Conservation (phyloP, 2,113 vertebrate genomes). For the Tympanuchus pallidicinctus region DNA sequence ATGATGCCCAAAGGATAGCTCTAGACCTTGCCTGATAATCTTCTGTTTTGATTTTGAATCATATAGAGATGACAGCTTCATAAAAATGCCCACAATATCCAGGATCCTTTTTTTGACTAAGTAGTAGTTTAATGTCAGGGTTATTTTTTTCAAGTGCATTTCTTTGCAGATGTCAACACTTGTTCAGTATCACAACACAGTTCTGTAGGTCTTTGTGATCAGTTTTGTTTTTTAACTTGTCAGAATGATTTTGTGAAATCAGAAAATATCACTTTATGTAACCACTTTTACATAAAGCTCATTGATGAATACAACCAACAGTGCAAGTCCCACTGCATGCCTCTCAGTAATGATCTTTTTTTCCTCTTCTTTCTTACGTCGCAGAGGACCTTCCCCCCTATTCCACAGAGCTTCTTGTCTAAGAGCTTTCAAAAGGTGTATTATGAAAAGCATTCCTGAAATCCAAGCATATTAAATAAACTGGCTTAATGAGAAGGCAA, state of each 20-base stretch:
- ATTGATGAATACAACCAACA: background rate
- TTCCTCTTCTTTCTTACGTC: background rate
- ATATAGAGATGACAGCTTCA: background rate
- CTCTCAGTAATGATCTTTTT: background rate
- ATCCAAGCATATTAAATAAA: background rate
- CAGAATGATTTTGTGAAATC: background rate
- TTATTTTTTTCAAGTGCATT: background rate
- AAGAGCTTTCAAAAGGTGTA: background rate
- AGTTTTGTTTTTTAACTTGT: background rate
- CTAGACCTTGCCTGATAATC: background rate
- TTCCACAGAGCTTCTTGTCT: background rate
- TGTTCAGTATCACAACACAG: background rate
- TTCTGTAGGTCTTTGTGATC: background rate
- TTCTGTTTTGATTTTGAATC: slow-evolving; percentile 7
- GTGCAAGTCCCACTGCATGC: background rate
- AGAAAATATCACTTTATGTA: background rate
- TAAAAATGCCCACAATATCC: background rate
- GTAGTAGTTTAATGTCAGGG: background rate
- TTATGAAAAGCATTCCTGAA: background rate
- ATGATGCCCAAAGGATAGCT: background rate
- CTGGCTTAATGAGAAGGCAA: background rate
- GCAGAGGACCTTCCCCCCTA: background rate
- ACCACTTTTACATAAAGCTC: background rate
- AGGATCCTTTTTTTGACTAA: background rate
- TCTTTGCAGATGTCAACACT: background rate